Evolutionary conservation across 2,113 vertebrate genomes (phyloP).

Genomic region (Anolis sagrei): DNA sequence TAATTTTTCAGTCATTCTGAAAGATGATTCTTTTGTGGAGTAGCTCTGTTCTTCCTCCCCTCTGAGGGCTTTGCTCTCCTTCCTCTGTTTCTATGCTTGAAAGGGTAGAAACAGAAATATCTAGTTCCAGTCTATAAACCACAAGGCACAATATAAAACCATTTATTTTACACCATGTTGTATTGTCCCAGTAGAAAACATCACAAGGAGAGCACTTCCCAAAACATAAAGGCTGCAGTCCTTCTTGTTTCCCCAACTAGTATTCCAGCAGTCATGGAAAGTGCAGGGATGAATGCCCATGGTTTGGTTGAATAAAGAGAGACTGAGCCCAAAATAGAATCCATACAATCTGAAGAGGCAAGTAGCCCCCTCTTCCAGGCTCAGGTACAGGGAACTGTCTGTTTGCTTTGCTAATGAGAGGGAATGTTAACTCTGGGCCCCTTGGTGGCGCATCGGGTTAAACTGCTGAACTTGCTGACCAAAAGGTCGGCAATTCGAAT

Average conservation of each 20-base stretch:
- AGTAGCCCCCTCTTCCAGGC: neutral
- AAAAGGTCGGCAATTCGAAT: too few species aligned
- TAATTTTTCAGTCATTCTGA: neutral
- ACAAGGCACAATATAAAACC: conserved; percentile 66
- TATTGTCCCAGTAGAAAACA: conserved; percentile 44
- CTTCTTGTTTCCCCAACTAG: neutral
- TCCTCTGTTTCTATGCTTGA: neutral
- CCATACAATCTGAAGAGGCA: conserved; percentile 2
- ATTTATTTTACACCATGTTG: conserved; percentile 73
- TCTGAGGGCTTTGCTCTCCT: neutral
- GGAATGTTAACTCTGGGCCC: neutral
- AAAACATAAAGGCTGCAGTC: conserved; percentile 50
- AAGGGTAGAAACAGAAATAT: conserved; percentile 16
- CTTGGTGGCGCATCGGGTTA: too few species aligned
- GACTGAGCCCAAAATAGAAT: conserved; percentile 16
- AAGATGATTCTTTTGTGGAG: neutral
- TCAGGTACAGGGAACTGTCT: neutral
- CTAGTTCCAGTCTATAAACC: conserved; percentile 51
- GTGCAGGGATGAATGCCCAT: neutral
- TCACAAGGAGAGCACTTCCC: conserved; percentile 57
- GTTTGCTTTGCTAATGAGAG: neutral
- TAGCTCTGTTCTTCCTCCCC: neutral
- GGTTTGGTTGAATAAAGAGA: neutral
- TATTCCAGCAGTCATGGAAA: neutral
- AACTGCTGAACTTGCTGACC: too few species aligned